A percentile compares a stretch with the other conserved stretches of the same genome.
Conservation (phyloP, 1,140 invertebrate genomes). For the Rhagoletis pomonella region DNA sequence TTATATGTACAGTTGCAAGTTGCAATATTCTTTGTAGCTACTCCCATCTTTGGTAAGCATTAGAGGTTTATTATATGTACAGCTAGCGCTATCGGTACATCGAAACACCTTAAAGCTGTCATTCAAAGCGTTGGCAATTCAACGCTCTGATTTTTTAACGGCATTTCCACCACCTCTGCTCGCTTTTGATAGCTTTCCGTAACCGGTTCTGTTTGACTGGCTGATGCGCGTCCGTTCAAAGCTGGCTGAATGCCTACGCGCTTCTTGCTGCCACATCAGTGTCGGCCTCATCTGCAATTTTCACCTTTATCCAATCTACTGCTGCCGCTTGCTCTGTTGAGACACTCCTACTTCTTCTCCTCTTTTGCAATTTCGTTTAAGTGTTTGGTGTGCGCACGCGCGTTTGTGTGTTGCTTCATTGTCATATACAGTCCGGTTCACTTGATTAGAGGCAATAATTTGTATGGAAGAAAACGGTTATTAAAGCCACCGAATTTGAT, state of each 20-base stretch:
- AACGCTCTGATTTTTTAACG: constrained; percentile 31
- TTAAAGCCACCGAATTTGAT: no score
- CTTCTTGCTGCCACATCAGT: constrained; percentile 51
- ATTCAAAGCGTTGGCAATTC: constrained; percentile 47
- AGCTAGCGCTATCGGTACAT: no score
- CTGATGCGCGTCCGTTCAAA: background rate
- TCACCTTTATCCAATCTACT: background rate
- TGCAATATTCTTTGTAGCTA: background rate
- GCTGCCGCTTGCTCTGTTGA: no score
- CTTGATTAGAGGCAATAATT: no score
- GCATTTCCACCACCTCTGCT: background rate
- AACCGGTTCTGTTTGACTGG: background rate
- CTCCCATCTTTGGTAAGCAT: no score
- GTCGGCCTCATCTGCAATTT: constrained; percentile 42
- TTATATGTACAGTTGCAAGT: background rate
- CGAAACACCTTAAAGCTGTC: constrained; percentile 31
- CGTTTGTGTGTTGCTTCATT: background rate
- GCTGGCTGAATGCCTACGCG: constrained; percentile 29
- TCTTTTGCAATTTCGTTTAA: background rate
- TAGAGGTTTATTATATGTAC: no score
- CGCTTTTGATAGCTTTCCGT: background rate
- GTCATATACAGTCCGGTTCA: no score
- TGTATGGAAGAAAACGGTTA: no score
- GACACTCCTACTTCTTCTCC: background rate
- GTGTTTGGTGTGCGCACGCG: background rate